phyloP scores from a whole-genome alignment of 2,888 invertebrate genomes.

The Erynnis tages region DNA sequence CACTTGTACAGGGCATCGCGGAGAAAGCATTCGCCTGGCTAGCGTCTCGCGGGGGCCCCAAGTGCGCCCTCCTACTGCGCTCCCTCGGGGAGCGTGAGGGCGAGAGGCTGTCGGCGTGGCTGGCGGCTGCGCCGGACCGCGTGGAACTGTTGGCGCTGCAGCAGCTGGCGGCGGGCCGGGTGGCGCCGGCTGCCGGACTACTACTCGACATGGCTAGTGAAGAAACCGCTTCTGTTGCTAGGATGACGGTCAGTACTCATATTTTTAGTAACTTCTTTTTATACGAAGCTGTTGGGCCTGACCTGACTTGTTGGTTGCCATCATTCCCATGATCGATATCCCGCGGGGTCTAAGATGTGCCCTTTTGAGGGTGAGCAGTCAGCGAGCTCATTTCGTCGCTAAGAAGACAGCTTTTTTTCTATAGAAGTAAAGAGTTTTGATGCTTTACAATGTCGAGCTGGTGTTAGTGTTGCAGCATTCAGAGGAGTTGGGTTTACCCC shows the following conservation, averaged over 20 bases:
- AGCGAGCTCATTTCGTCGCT: no score
- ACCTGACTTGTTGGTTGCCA: no score
- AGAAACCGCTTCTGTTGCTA: conserved; percentile 84
- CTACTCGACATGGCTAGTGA: conserved; percentile 58
- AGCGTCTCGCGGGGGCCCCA: conserved; percentile 35
- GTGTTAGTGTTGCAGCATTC: no score
- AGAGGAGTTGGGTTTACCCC: no score
- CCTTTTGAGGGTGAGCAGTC: no score
- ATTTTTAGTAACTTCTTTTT: no score
- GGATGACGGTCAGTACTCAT: conserved; percentile 84
- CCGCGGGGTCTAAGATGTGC: no score
- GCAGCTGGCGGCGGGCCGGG: conserved; percentile 62
- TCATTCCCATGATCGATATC: no score
- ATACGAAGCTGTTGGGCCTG: no score
- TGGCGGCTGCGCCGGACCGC: conserved; percentile 32
- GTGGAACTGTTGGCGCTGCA: conserved; percentile 45
- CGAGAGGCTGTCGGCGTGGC: conserved; percentile 38
- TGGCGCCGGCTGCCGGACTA: conserved; percentile 76
- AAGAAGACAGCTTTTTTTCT: no score
- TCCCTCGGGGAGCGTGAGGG: conserved; percentile 27
- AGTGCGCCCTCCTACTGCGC: conserved; percentile 34
- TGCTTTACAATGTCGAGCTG: no score
- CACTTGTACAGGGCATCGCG: conserved; percentile 14
- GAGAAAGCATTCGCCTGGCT: conserved; percentile 47
- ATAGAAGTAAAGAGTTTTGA: no score